Evolutionary conservation across 2,113 vertebrate species (phyloP).

Genomic region (Lasiurus cinereus): DNA sequence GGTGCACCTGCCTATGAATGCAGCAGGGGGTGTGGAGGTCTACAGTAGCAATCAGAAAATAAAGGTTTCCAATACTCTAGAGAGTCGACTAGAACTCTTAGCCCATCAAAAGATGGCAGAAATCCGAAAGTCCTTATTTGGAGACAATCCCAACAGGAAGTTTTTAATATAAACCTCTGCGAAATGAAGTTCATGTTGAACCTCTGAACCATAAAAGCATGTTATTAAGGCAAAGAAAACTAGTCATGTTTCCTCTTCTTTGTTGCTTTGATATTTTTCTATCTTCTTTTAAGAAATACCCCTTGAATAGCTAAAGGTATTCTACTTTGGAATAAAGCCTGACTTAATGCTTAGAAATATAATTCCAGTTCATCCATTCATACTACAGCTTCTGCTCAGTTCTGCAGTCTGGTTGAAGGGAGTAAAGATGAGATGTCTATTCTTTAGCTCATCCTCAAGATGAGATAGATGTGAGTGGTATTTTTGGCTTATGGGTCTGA

Average conservation of each 20-base stretch:
- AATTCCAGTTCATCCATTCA: background rate
- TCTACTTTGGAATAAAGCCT: slow-evolving; percentile 64
- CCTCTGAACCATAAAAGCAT: background rate
- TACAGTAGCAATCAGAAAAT: slow-evolving; percentile 94
- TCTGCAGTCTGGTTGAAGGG: background rate
- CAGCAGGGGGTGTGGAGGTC: slow-evolving; percentile 95
- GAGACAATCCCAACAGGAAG: slow-evolving; percentile 94
- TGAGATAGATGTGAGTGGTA: background rate
- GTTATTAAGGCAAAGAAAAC: slow-evolving; percentile 31
- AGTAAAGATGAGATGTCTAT: background rate
- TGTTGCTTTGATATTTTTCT: background rate
- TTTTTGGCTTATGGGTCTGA: background rate
- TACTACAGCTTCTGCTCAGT: background rate
- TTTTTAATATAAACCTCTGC: slow-evolving; percentile 90
- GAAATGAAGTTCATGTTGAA: background rate
- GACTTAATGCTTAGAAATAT: slow-evolving; percentile 10
- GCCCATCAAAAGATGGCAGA: slow-evolving; percentile 98
- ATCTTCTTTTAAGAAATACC: background rate
- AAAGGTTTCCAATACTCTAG: slow-evolving; percentile 96
- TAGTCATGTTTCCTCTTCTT: background rate
- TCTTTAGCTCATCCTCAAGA: background rate
- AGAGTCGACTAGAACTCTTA: slow-evolving; percentile 95
- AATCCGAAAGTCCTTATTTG: slow-evolving; percentile 93
- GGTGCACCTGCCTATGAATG: slow-evolving; percentile 89
- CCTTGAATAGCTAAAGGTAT: background rate